phyloP scores from a whole-genome alignment of 2,113 vertebrate genomes.

The Electrona antarctica region DNA sequence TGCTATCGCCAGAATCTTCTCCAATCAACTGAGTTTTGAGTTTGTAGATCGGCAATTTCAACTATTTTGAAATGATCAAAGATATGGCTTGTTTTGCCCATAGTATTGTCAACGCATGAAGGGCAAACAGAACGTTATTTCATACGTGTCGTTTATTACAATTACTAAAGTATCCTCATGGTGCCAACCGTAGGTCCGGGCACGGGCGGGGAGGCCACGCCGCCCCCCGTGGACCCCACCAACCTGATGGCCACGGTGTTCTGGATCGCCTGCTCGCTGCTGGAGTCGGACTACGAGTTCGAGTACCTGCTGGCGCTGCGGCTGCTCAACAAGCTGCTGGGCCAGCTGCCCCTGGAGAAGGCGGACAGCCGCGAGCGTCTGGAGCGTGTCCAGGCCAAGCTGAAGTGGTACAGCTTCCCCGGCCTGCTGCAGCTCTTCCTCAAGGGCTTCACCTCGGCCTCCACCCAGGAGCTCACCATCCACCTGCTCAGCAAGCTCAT shows the following conservation, averaged over 20 bases:
- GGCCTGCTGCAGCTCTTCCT: slow-evolving; percentile 96
- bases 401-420: slow-evolving; percentile 96
- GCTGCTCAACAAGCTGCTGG: slow-evolving; percentile 93
- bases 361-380: slow-evolving; percentile 91
- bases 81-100: too few relatives aligned
- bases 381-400: slow-evolving; percentile 89
- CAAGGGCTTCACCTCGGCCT: slow-evolving; percentile 96
- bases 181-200: slow-evolving; percentile 34
- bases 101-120: too few relatives aligned
- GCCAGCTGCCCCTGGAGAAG: slow-evolving; percentile 93
- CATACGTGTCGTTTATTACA: too few relatives aligned
- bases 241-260: slow-evolving; percentile 97
- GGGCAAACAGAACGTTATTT: too few relatives aligned
- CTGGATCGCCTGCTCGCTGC: slow-evolving; percentile 93
- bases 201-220: slow-evolving; percentile 62
- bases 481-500: slow-evolving; percentile 97
- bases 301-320: slow-evolving; percentile 96
- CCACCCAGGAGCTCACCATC: slow-evolving; percentile 97
- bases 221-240: slow-evolving; percentile 89
- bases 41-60: too few relatives aligned
- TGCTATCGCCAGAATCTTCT: too few relatives aligned
- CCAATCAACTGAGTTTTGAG: too few relatives aligned
- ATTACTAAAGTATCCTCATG: too few relatives aligned
- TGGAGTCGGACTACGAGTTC: slow-evolving; percentile 98
- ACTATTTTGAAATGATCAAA: too few relatives aligned